Evolutionary conservation across 2,113 vertebrate genomes (phyloP).

Genomic region (Pachyramphus minor): DNA sequence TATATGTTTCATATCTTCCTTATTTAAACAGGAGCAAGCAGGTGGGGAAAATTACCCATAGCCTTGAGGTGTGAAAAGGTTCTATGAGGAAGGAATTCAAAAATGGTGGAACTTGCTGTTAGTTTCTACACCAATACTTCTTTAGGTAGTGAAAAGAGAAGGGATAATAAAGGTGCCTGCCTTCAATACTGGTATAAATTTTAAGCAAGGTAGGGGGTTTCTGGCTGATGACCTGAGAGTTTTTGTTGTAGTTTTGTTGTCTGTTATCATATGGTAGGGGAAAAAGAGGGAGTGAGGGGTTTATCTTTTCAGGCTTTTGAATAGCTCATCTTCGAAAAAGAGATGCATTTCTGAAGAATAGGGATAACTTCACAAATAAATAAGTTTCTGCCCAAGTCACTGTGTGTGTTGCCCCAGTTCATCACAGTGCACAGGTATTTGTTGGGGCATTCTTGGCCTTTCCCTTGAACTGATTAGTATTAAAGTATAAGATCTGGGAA

Average conservation of each 20-base stretch:
- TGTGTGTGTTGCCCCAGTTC: neutral
- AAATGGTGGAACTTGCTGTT: neutral
- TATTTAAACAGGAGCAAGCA: neutral
- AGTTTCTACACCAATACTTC: neutral
- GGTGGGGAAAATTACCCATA: neutral
- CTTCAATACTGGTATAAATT: neutral
- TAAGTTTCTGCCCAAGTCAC: neutral
- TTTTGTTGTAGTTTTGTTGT: neutral
- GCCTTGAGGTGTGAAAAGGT: neutral
- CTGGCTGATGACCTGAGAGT: neutral
- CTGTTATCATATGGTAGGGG: neutral
- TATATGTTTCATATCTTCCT: neutral
- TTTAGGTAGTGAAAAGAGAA: neutral
- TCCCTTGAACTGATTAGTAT: neutral
- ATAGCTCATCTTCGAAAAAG: neutral
- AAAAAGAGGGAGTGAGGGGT: rapidly evolving
- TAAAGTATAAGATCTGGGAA: neutral
- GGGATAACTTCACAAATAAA: neutral
- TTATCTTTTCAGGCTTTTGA: neutral
- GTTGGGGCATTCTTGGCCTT: neutral
- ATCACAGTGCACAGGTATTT: neutral
- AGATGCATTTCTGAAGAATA: neutral
- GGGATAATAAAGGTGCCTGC: neutral
- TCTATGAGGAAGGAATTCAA: neutral
- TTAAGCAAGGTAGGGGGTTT: neutral